These are phyloP conservation scores for Gulo gulo DNA, from an alignment of 2,113 vertebrate species.

Conservation along the genomic window DNA sequence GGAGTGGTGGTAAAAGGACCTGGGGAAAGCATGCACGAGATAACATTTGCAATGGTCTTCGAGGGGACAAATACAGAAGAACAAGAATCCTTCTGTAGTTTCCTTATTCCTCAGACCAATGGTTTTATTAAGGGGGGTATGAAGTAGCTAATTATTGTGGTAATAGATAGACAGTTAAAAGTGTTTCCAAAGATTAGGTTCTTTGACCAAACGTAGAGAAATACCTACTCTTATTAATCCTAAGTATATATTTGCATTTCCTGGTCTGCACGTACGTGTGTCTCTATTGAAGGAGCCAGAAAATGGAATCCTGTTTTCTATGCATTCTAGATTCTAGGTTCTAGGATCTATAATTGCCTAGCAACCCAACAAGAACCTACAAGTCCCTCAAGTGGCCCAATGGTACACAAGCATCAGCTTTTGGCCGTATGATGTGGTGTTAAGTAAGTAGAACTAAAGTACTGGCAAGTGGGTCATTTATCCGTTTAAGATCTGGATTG, in stretches of 20 bases:
- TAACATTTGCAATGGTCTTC: background rate
- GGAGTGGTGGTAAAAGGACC: background rate
- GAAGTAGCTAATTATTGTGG: background rate
- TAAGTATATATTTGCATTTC: background rate
- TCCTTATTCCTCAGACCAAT: background rate
- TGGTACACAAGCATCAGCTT: background rate
- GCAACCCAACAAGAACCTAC: background rate
- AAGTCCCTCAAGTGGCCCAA: background rate
- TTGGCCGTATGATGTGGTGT: background rate
- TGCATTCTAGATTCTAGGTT: background rate
- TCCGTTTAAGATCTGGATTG: background rate
- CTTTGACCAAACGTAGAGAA: background rate
- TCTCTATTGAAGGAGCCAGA: background rate
- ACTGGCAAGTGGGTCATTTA: background rate
- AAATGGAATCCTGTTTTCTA: background rate
- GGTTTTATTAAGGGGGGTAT: background rate
- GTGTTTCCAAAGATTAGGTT: conserved; percentile 39
- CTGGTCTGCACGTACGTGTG: background rate
- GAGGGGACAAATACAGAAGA: background rate
- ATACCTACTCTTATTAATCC: background rate
- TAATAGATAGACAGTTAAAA: background rate
- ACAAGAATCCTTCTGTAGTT: background rate
- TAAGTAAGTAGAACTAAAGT: background rate
- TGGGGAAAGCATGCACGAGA: background rate
- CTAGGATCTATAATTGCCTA: background rate